Base-by-base conservation (phyloP, 1,140 invertebrate genomes). In the Ephestia elutella region DNA sequence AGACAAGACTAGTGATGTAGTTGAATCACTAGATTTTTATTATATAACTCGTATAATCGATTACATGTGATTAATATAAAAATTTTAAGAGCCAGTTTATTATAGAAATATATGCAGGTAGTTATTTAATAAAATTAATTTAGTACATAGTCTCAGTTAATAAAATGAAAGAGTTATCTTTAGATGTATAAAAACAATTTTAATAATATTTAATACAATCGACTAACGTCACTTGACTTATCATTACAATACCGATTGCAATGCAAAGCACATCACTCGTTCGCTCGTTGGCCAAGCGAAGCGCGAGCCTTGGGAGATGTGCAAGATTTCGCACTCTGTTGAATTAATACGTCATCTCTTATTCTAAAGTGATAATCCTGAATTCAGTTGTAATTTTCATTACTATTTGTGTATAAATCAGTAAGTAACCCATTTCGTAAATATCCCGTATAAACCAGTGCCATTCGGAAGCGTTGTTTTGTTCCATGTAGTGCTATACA, bases 281-380 rank as follows among this genome's bases (percentile, higher is more conserved):
- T 63, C 38, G 38, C 13, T 44, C 64, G 65, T 66, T 71, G 71
- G 66, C 79, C 80, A 85, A 86, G 83, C 83, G 82, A 82, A 85
- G 80, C 80, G 80, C 79, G 63, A 73, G 59, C 68, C 57, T 63
- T 73, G 72, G 70, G 78, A 80, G 71, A 83, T 82, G 80, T 78
- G 76, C 74, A 75, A 74, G 70, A 78, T 82, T 85, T 71, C 11
- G 79, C 76, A 82, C 80, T 82, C 75, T 76, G 73, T 79, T 80
- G 71, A 82, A 83, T 77, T 65, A 81, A 82, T 83, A 87, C 84
- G 81, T 87, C 84, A 87, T 80, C 81, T 79, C 72, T 59, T 71
- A 78, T 67, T 79, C 69, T 73, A 64, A 73, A 78, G 80, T 79
- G 71, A 70, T 78, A 66, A 73, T 74, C 62, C 61, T 71, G 70